Evolutionary conservation across 2,797 vertebrate species (phyloP).

Genomic region (Pampus argenteus): DNA sequence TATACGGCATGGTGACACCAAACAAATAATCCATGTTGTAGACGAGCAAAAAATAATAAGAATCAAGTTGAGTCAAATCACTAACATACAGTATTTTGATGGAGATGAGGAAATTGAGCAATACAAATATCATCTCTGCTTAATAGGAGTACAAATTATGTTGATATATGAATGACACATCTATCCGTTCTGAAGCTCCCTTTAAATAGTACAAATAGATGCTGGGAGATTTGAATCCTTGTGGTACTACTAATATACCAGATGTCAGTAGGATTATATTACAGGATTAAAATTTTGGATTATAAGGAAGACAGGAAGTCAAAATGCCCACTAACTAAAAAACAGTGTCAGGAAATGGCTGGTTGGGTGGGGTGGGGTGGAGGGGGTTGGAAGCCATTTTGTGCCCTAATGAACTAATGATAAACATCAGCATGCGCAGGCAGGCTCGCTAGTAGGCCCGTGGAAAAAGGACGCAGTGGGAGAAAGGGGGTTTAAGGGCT

Average conservation of each 20-base stretch:
- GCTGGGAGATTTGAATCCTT: conserved; percentile 58
- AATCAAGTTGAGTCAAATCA: conserved; percentile 25
- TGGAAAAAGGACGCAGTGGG: conserved; percentile 34
- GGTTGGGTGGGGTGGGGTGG: conserved; percentile 16
- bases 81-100: conserved; percentile 10
- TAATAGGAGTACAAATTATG: conserved; percentile 60
- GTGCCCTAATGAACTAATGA: conserved; percentile 71
- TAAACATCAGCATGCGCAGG: conserved; percentile 49
- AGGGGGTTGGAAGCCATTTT: conserved; percentile 66
- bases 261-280: not conserved
- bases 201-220: conserved; percentile 67
- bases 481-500: conserved; percentile 32
- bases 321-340: not conserved
- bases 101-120: conserved; percentile 40
- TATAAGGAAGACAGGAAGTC: conserved; percentile 11
- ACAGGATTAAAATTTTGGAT: not conserved
- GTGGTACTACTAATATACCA: not conserved
- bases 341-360: conserved; percentile 52
- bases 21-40: conserved; percentile 7
- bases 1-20: not conserved
- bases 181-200: conserved; percentile 32
- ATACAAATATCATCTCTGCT: conserved; percentile 50
- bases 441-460: conserved; percentile 14
- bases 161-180: conserved; percentile 52
- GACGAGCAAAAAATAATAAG: conserved; percentile 9